Evolutionary conservation across 2,113 vertebrate genomes (phyloP), one percentile per base, ranked within the genome.

Genomic region (Phrynosoma platyrhinos): DNA sequence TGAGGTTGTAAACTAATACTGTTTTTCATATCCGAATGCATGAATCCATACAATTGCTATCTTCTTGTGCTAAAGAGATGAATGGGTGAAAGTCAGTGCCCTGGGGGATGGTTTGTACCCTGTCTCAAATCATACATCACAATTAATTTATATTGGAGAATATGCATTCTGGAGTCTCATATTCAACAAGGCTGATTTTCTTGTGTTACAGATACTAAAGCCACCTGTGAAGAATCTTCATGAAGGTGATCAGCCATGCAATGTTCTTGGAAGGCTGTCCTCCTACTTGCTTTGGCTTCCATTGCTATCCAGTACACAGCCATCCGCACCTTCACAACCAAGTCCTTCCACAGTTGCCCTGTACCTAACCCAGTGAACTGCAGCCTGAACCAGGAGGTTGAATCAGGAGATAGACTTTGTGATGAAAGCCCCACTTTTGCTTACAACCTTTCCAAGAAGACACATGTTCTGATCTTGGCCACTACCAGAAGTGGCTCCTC

Each of bases 191-290:
- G 0, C 90, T 91, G 76, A 89, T n/a, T 94, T 87, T 95, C 68
- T 92, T 96, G 93, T 84, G 12, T 95, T 96, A 10, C 95, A 97
- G 97, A 96, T 84, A 95, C 91, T 1, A 2, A 84, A 79, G 91
- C 85, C 0, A 90, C 86, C 86, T 92, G 89, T 10, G 90, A 94
- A 94, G 95, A 94, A 93, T 92, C 96, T 95, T 96, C 96, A 99
- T 99, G 98, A 98, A 97, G 98, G 97, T 97, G 96, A 97, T 96
- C 97, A 98, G 98, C 97, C 98, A 99, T 99, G 98, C 98, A 99
- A 97, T 99, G 99, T 98, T 99, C 98, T 96, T 99, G 98, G 98
- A 99, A 99, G 98, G 98, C 98, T 95, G 98, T 99, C 96, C 98
- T 99, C 96, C 97, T 99, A 95, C 97, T 99, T 93, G 98, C 98